Evolutionary conservation across 2,888 invertebrate genomes (phyloP).

Genomic region (Erebia epiphron): DNA sequence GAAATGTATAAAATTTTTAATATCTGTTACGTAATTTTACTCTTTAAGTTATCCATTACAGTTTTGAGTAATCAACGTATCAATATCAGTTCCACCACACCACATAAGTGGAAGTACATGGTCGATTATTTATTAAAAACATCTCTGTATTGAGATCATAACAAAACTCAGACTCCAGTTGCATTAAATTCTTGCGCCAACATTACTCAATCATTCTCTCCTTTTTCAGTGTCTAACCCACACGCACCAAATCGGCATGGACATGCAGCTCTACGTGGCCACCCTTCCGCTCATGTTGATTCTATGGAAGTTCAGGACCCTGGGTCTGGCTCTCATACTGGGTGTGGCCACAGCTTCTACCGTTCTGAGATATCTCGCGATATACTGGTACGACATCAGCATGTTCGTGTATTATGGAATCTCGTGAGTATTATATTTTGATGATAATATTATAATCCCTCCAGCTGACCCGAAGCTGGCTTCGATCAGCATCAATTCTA

Average conservation of each 20-base stretch:
- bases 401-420: slow-evolving; percentile 82
- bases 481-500: no score
- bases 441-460: not conserved
- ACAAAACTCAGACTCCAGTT: no score
- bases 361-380: slow-evolving; percentile 68
- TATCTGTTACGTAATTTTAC: no score
- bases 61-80: no score
- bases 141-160: no score
- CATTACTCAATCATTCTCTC: not conserved
- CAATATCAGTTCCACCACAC: no score
- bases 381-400: slow-evolving; percentile 76
- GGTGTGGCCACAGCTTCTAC: slow-evolving; percentile 71
- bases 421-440: slow-evolving; percentile 67
- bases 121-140: no score
- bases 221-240: slow-evolving; percentile 80
- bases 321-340: slow-evolving; percentile 65
- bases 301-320: slow-evolving; percentile 66
- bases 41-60: no score
- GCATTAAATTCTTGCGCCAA: no score
- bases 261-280: slow-evolving; percentile 81
- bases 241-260: slow-evolving; percentile 83
- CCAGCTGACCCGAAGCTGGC: no score
- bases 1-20: no score
- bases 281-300: slow-evolving; percentile 74
- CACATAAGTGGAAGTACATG: no score